A percentile compares a stretch with the other conserved stretches of the same genome.
Conservation (phyloP, 2,888 invertebrate species). For the Drosophila anomelani region DNA sequence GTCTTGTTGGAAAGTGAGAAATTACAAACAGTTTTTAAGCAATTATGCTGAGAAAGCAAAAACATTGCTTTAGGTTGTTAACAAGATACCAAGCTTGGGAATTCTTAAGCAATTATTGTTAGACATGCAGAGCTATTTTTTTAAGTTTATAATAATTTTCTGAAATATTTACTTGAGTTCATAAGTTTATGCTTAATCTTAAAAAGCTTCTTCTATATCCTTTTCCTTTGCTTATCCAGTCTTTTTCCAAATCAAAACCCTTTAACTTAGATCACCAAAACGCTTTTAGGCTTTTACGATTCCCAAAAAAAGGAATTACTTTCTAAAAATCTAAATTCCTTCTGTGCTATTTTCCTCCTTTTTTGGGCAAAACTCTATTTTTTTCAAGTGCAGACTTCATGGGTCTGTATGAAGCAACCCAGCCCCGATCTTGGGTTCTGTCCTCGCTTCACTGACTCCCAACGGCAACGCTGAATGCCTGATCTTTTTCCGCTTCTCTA, state of each 20-base stretch:
- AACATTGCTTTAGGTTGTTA: too few species aligned
- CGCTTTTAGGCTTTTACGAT: background rate
- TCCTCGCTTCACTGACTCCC: conserved; percentile 69
- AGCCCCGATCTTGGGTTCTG: conserved; percentile 71
- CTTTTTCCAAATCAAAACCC: background rate
- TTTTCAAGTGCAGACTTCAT: conserved; percentile 19
- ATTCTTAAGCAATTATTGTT: background rate
- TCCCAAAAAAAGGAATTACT: background rate
- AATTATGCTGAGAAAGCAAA: background rate
- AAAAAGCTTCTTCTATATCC: too few species aligned
- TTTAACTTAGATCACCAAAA: background rate
- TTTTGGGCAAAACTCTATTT: background rate
- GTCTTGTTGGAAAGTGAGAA: background rate
- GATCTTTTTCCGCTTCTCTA: conserved; percentile 22
- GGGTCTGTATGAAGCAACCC: conserved; percentile 52
- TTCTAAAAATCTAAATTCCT: rapidly evolving
- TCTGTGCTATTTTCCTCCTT: background rate
- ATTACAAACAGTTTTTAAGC: background rate
- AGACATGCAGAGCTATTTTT: background rate
- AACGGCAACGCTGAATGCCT: conserved; percentile 16
- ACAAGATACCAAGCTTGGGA: background rate
- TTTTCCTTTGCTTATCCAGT: too few species aligned
- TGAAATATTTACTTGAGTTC: background rate
- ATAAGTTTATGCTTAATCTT: too few species aligned
- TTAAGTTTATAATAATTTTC: background rate